Conservation (phyloP, 2,113 vertebrate genomes). For the Platichthys stellatus region DNA sequence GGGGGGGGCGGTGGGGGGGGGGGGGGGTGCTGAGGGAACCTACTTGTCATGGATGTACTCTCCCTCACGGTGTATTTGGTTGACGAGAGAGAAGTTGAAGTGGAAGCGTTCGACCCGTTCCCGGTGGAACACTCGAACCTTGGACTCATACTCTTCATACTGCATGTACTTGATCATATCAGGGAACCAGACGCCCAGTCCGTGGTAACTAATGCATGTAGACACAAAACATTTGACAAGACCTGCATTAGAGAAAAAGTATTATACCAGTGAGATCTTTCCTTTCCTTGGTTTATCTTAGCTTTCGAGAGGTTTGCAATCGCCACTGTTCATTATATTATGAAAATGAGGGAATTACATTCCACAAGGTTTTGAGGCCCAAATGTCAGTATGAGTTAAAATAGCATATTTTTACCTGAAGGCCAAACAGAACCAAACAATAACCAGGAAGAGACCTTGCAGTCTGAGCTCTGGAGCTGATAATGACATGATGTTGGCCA, state of each 20-base stretch:
- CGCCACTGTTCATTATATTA: neutral
- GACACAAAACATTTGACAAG: neutral
- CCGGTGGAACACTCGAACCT: constrained; percentile 86
- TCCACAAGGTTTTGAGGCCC: neutral
- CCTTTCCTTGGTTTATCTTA: neutral
- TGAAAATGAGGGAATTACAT: neutral
- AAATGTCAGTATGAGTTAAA: neutral
- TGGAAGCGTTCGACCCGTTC: constrained; percentile 90
- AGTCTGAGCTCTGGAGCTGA: constrained; percentile 89
- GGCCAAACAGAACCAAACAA: constrained; percentile 97
- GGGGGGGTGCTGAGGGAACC: constrained; percentile 28
- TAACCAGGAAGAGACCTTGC: constrained; percentile 91
- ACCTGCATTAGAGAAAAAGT: neutral
- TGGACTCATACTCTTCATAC: constrained; percentile 91
- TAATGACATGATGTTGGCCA: constrained; percentile 91
- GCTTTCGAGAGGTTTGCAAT: too few relatives aligned
- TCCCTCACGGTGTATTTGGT: constrained; percentile 93
- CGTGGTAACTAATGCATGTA: constrained; percentile 88
- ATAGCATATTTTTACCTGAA: constrained; percentile 85
- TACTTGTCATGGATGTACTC: constrained; percentile 93
- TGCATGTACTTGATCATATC: constrained; percentile 98
- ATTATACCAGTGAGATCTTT: too few relatives aligned
- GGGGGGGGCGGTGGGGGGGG: neutral
- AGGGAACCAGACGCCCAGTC: constrained; percentile 96
- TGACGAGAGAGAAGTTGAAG: constrained; percentile 97